A percentile compares a stretch with the other conserved stretches of the same genome.
Conservation (phyloP, 2,797 vertebrate species). For the Phylloscopus collybita region DNA sequence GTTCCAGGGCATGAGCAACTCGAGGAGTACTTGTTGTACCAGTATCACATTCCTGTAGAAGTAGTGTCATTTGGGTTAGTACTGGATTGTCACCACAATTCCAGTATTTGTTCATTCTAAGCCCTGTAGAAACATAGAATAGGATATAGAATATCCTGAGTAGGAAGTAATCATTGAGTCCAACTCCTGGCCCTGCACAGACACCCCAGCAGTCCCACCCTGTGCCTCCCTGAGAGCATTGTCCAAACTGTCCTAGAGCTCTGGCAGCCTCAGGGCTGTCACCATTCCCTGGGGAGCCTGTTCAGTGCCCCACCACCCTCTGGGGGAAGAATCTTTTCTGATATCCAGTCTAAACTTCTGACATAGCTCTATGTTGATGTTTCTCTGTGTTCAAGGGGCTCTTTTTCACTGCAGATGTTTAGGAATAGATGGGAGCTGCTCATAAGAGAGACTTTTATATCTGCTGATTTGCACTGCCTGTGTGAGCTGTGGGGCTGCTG, state of each 20-base stretch:
- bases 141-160: neutral
- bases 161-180: neutral
- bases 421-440: neutral
- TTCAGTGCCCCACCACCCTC: neutral
- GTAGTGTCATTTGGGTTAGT: neutral
- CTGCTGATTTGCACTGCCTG: neutral
- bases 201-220: neutral
- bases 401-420: neutral
- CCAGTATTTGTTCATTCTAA: neutral
- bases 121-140: neutral
- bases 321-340: neutral
- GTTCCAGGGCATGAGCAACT: neutral
- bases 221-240: accelerated
- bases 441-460: neutral
- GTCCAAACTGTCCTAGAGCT: neutral
- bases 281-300: neutral
- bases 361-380: neutral
- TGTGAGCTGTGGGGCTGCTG: neutral
- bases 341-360: neutral
- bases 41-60: neutral
- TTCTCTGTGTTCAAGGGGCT: neutral
- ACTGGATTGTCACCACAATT: neutral
- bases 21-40: neutral
- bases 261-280: accelerated
- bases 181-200: accelerated